Evolutionary conservation across 2,888 invertebrate genomes (phyloP), one percentile per base, ranked within the genome.

Genomic region (Dryobotodes eremita): DNA sequence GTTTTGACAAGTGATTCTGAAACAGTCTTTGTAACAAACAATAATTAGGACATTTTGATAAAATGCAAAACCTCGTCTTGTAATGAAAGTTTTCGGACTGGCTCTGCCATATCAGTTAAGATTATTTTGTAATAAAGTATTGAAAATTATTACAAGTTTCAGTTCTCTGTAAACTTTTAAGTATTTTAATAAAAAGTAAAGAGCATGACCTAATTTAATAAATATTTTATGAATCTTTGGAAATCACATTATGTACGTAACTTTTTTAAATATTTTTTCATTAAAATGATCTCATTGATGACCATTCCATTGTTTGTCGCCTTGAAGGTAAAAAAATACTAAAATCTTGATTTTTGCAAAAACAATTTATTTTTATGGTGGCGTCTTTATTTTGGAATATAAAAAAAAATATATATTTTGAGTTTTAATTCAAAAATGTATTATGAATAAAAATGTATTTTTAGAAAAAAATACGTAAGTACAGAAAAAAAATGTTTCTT

Each of bases 251-350:
- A 81, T 86, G 77, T 85, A 76, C 75, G 78, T 84, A 78, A 75
- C 65, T 86, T 81, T 83, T 69, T 31, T 2, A 79, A 77, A 68
- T 75, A 71, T 77, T 75, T 82, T 36, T 83, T 78, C 73, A 62
- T 83, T 78, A 82, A 72, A 84, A 82, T 89, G 90, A 90, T 90
- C 90, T 89, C 89, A 90, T 78, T 80, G 78, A 85, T 78, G 79
- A 79, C 74, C 85, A 85, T 86, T 89, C 88, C 83, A 88, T 75
- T 78, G 71, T 79, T 68, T 62, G 36, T 72, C 66, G 62, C 71
- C 53, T 64, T 55, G 36, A 65, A 71, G 69, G n/a, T 76, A 81
- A 48, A 80, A 80, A 75, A 82, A 75, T n/a, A 69, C n/a, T 50
- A 64, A 74, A 71, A 80, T 46, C 48, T 61, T 46, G 23, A 69